Evolutionary conservation across 1,140 invertebrate species (phyloP), one percentile per base, ranked within the genome.

Genomic region (Drosophila pachea): DNA sequence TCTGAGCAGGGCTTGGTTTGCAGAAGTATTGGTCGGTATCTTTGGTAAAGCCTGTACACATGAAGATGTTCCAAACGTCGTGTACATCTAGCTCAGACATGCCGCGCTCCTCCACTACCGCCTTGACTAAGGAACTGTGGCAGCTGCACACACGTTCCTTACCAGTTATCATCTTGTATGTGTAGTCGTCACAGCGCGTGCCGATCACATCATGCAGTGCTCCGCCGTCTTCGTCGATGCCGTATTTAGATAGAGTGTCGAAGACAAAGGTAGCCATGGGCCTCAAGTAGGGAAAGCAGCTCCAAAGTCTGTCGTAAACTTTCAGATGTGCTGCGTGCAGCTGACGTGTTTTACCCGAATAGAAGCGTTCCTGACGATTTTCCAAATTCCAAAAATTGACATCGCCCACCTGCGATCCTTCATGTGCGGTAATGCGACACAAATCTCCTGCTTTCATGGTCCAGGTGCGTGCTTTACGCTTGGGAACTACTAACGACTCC

Each of bases 21-120:
- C 88, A 89, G 66, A 91, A 91, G 58, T 91, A 91, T 63, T 91
- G 89, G 11, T 90, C 78, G 7, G 90, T 90, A 45, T 90, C 87
- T 77, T 84, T 77, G 11, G 90, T 89, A 50, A 90, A 89, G 5
- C 90, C 90, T 2, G 91, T 91, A 63, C 90, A 90, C 90, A 91
- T 91, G 32, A 91, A 91, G 14, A 91, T 90, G 58, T 91, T 91
- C 84, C 90, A 89, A 0, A 91, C 91, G 75, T 91, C 91, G 63
- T 91, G 91, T 0, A 91, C 90, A 71, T 91, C 90, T 48, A 88
- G 83, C 62, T 91, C 91, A 0, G 59, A 78, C 36, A 91, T 66
- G 0, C 88, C 90, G n/a, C 87, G 75, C 32, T 90, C 87, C 59
- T 89, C 72, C 3, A 89, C 86, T 6, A 90, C 88, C 0, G 91